Conservation (phyloP, 30 jellyfish, hydroid and myxozoan genomes). For the Pelagia noctiluca region DNA sequence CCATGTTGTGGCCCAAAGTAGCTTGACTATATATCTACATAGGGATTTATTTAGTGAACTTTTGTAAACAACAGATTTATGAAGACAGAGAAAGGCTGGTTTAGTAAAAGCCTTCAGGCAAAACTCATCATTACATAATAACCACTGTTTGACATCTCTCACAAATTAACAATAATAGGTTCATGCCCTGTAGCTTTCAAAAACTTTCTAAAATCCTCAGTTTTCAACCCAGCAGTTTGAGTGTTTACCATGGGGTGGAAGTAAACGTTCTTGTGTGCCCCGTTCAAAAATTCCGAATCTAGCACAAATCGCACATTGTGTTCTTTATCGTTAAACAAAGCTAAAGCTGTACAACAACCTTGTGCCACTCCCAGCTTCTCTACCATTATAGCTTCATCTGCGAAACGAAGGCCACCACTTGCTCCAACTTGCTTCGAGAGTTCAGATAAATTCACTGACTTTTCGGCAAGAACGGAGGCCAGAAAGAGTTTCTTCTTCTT, state of each 20-base stretch:
- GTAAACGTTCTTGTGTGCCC: constrained; percentile 63
- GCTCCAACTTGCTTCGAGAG: constrained; percentile 86
- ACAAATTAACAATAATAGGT: constrained; percentile 43
- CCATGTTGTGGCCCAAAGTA: no score
- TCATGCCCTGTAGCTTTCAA: constrained; percentile 82
- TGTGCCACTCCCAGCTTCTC: constrained; percentile 94
- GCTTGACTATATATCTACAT: no score
- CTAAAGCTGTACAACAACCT: constrained; percentile 93
- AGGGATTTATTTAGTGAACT: no score
- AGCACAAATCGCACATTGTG: constrained; percentile 64
- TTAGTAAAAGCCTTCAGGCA: no score
- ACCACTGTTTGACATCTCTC: no score
- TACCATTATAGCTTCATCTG: constrained; percentile 89
- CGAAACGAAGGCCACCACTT: constrained; percentile 89
- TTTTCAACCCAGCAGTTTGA: constrained; percentile 80
- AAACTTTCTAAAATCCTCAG: constrained; percentile 71
- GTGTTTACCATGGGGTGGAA: constrained; percentile 96
- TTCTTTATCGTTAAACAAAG: constrained; percentile 76
- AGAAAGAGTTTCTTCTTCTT: constrained; percentile 89
- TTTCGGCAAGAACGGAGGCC: constrained; percentile 70
- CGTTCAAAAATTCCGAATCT: constrained; percentile 75
- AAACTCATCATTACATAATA: no score
- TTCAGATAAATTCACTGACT: constrained; percentile 64
- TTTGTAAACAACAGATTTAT: no score
- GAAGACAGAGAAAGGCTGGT: no score